These are phyloP conservation scores for Nothocercus julius DNA, from an alignment of 2,113 vertebrate species.

Conservation along the genomic window DNA sequence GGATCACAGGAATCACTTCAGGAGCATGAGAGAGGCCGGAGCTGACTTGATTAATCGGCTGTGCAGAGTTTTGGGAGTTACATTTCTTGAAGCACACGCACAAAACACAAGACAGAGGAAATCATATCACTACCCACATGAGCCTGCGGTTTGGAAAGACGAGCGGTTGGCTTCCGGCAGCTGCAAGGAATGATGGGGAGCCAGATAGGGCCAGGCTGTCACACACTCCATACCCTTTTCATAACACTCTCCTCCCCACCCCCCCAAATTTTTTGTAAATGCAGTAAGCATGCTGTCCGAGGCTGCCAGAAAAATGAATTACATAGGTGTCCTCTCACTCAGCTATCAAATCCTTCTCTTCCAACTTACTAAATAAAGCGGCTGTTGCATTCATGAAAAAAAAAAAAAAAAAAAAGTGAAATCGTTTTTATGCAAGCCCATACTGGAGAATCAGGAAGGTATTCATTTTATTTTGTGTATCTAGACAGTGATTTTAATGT, in stretches of 20 bases:
- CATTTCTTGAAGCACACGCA: constrained; percentile 37
- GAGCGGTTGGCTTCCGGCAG: constrained; percentile 72
- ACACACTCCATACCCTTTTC: constrained; percentile 15
- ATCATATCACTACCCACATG: constrained; percentile 56
- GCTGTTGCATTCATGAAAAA: neutral
- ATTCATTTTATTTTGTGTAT: constrained; percentile 68
- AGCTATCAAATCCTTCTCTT: constrained; percentile 43
- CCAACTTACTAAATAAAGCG: neutral
- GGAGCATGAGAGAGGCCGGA: neutral
- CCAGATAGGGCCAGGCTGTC: constrained; percentile 22
- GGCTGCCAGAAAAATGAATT: constrained; percentile 27
- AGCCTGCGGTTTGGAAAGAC: constrained; percentile 77
- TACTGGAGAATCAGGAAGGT: constrained; percentile 48
- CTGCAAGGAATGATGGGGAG: constrained; percentile 78
- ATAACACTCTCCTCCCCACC: neutral
- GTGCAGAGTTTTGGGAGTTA: neutral
- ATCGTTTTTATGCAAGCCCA: constrained; percentile 50
- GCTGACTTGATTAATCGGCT: neutral
- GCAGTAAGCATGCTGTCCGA: neutral
- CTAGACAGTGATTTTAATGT: constrained; percentile 77
- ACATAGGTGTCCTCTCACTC: constrained; percentile 1
- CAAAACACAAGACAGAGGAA: constrained; percentile 56
- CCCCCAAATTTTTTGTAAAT: neutral
- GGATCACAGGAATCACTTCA: constrained; percentile 11
- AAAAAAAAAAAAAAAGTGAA: neutral